A percentile compares a stretch with the other conserved stretches of the same genome.
These are phyloP conservation scores for Anorthoa munda DNA, from an alignment of 2,888 invertebrate species.

Conservation along the genomic window DNA sequence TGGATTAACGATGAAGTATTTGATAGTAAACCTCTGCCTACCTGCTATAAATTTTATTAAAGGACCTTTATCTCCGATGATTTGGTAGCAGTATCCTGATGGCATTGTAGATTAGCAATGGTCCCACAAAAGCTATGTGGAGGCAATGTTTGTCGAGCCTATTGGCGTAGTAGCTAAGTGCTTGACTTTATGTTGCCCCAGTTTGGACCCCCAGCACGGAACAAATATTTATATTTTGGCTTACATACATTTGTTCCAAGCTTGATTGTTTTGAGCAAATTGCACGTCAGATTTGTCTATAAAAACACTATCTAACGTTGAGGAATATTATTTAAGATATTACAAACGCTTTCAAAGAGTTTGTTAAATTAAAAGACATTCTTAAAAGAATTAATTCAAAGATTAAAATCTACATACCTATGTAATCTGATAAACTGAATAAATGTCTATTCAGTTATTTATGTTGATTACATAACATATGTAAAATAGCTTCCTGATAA, in stretches of 20 bases:
- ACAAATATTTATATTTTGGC: slow-evolving; percentile 34
- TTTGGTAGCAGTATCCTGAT: background rate
- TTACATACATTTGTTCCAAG: background rate
- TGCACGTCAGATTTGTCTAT: background rate
- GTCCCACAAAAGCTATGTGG: slow-evolving; percentile 29
- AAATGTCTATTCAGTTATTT: too few species aligned
- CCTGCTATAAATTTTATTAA: background rate
- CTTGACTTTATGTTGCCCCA: slow-evolving; percentile 28
- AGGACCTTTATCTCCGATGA: background rate
- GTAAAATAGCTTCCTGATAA: background rate
- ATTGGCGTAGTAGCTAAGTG: slow-evolving; percentile 34
- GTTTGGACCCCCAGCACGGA: slow-evolving; percentile 7
- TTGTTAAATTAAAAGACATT: background rate
- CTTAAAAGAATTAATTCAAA: background rate
- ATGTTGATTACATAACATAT: background rate
- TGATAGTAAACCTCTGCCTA: too few species aligned
- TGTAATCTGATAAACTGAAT: too few species aligned
- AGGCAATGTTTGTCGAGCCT: slow-evolving; percentile 25
- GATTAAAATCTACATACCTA: too few species aligned
- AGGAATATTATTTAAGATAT: background rate
- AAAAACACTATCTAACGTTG: accelerated
- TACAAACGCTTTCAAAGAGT: background rate
- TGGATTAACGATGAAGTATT: too few species aligned
- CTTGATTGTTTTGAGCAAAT: background rate
- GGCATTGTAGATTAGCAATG: slow-evolving; percentile 6